Conservation (phyloP, 2,797 vertebrate species). For the Sebastes cheni region DNA sequence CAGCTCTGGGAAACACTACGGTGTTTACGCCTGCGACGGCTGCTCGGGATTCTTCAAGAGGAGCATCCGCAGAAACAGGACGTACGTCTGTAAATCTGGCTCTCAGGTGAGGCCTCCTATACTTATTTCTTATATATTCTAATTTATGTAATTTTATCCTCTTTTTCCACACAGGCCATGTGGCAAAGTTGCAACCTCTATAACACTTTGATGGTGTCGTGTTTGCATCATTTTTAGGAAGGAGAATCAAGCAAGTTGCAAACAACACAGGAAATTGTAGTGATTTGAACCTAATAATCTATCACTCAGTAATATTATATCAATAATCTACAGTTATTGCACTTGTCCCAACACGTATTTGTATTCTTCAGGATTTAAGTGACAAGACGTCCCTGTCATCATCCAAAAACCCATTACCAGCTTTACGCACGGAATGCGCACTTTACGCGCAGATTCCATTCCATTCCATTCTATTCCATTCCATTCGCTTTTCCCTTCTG, state of each 20-base stretch:
- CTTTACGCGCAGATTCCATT: conserved; percentile 48
- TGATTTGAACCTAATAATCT: background rate
- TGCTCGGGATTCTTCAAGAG: conserved; percentile 99
- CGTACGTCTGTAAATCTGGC: conserved; percentile 98
- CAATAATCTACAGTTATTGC: background rate
- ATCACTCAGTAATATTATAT: background rate
- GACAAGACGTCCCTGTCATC: background rate
- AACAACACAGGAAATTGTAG: too few relatives aligned
- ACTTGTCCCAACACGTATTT: background rate
- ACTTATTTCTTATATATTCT: too few relatives aligned
- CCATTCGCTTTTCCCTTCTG: background rate
- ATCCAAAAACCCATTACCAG: background rate
- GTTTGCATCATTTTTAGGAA: too few relatives aligned
- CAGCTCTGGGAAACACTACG: conserved; percentile 98
- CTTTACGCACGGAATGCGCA: conserved; percentile 38
- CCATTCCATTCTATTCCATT: background rate
- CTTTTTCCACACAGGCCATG: too few relatives aligned
- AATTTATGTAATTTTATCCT: too few relatives aligned
- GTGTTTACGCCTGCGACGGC: conserved; percentile 97
- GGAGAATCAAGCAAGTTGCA: background rate
- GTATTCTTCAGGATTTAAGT: background rate
- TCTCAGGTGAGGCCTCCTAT: conserved; percentile 88
- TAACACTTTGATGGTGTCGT: too few relatives aligned
- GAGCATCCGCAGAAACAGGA: conserved; percentile 96
- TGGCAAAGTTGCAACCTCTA: too few relatives aligned